Percentiles rank a stretch among this genome's conserved stretches.
These are phyloP conservation scores for Taxidea taxus DNA, from an alignment of 2,113 vertebrate species.

Conservation along the genomic window DNA sequence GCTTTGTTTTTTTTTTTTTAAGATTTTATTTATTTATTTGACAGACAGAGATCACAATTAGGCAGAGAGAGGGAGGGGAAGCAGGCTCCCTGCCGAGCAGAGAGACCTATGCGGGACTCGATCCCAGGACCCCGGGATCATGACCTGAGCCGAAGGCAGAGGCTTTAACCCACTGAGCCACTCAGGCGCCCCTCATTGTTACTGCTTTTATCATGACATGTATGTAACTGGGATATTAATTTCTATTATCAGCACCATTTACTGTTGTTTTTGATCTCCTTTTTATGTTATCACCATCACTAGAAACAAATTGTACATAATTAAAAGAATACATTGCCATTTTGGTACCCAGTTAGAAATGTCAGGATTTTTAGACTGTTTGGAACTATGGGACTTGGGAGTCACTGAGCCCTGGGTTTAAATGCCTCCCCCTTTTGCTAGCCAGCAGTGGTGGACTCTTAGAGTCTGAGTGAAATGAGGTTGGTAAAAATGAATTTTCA, in stretches of 20 bases:
- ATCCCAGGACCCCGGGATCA: no score
- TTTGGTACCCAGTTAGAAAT: background rate
- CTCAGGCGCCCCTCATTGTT: no score
- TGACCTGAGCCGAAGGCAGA: no score
- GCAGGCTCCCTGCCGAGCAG: no score
- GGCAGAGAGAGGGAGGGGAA: no score
- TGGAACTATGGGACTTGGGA: background rate
- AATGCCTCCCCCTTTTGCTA: background rate
- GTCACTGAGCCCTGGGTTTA: background rate
- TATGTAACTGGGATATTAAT: background rate
- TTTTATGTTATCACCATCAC: background rate
- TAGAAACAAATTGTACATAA: background rate
- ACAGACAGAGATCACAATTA: no score
- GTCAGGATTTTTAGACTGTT: background rate
- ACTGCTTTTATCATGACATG: background rate
- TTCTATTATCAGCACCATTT: background rate
- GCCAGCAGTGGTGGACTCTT: background rate
- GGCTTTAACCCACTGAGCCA: no score
- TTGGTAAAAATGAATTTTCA: background rate
- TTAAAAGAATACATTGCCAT: background rate
- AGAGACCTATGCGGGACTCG: no score
- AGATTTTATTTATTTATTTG: no score
- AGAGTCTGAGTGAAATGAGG: background rate
- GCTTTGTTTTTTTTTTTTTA: no score
- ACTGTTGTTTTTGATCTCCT: background rate